Base-by-base conservation (phyloP, 2,888 invertebrate species). In the Sicus ferrugineus region DNA sequence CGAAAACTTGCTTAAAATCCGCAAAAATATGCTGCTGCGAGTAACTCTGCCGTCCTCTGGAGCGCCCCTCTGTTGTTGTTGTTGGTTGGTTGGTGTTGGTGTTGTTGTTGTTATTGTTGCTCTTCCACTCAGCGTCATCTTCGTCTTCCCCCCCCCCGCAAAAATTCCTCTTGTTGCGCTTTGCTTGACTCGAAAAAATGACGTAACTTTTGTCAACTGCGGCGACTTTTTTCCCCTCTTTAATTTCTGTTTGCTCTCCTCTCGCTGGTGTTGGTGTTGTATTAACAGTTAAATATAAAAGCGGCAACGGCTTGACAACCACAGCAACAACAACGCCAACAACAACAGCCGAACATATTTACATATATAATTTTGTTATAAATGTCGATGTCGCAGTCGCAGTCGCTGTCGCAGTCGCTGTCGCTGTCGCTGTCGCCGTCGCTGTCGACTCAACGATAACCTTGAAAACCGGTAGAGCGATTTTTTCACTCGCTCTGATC, bases 171-270 rank as follows among this genome's bases (percentile, higher is more conserved):
- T 70, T 63, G 70, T 63, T 58, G 71, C 73, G 64, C 70, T 61
- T 14, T 67, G 26, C 58, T 48, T 6, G 67, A 50, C 50, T 31
- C 19, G 48, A 30, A 72, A 70, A 72, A 70, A 77, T 81, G 80
- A 80, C 81, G 80, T 81, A 80, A 80, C 79, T 74, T 77, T 75
- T 72, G 74, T 74, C 72, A 68, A 70, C 74, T 68, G 72, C 70
- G 64, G 64, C 11, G 5, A n/a, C 11, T 42, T 14, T 31, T 52
- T 28, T 50, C 65, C 28, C 46, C 48, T 56, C 38, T 68, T n/a
- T 68, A 61, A 52, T 67, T 63, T 54, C 70, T 59, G 61, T 68
- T 67, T 71, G 68, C n/a, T 65, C n/a, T 31, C 50, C 28, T 63
- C 14, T 54, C 7, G 23, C 28, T 54, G 54, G 23, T 54, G 14